Evolutionary conservation across 2,888 invertebrate species (phyloP), one percentile per base, ranked within the genome.

Genomic region (Ophion ventricosus): DNA sequence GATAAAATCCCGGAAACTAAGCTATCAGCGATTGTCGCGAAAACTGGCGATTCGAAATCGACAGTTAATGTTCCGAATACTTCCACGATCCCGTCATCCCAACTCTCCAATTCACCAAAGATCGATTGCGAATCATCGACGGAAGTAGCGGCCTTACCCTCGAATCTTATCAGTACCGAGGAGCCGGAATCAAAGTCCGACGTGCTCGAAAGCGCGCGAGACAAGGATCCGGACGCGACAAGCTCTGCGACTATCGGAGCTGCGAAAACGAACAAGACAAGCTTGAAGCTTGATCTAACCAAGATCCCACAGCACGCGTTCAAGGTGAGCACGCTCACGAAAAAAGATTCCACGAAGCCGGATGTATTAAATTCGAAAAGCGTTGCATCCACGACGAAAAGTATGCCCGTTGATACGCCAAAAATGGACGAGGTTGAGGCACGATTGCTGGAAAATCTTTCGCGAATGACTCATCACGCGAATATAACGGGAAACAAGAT

Each of bases 261-360:
- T 11, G 59, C 82, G n/a, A 90, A 89, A 57, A 83, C 89, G 1
- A 91, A 84, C 72, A 85, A 92, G 64, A 88, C 87, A 8, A 91
- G 89, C 73, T 82, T 93, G 67, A 93, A 92, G 82, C 85, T 93
- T 10, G 93, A 93, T 73, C 83, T 93, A 0, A 91, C 93, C 0
- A 92, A 92, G 77, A 92, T 93, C 70, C 93, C 93, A 0, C 92
- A 92, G 67, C 92, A 92, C 77, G 88, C 91, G 7, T 92, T 91
- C 80, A 89, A 92, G 74, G 89, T 26, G 25, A 26, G 73, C 10
- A 25, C 61, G 23, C 86, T 88, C 0, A 83, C 88, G 0, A 89
- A 89, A 29, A 90, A 87, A 69, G 91, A 91, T 0, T 88, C 86
- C 0, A 77, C 87, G 1, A 89, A 87, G 25, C 63, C 74, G 10